Percentiles rank a stretch among this genome's conserved stretches.
These are phyloP conservation scores for Gymnarchus niloticus DNA, from an alignment of 2,113 vertebrate species.

Conservation along the genomic window DNA sequence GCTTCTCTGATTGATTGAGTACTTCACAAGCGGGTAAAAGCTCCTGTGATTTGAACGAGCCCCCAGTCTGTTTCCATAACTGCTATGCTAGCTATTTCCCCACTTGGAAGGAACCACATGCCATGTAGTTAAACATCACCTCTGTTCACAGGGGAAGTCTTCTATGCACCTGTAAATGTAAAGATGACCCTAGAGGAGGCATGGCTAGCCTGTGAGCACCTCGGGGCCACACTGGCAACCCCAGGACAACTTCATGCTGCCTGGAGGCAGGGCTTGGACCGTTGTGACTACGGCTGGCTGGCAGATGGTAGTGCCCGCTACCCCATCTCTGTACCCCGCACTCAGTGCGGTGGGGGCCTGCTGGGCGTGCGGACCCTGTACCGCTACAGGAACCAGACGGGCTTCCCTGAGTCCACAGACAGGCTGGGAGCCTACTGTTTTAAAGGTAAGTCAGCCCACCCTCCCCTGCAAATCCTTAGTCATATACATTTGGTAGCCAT, in stretches of 20 bases:
- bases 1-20: background rate
- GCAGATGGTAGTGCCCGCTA: conserved; percentile 86
- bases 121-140: background rate
- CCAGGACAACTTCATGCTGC: conserved; percentile 83
- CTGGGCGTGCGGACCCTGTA: conserved; percentile 90
- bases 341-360: conserved; percentile 83
- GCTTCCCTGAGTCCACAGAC: conserved; percentile 70
- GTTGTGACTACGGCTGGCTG: conserved; percentile 88
- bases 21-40: background rate
- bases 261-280: conserved; percentile 82
- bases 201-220: conserved; percentile 54
- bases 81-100: background rate
- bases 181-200: conserved; percentile 78
- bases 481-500: background rate
- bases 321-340: conserved; percentile 75
- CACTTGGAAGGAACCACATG: background rate
- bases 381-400: conserved; percentile 80
- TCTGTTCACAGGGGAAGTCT: conserved; percentile 72
- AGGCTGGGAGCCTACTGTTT: conserved; percentile 84
- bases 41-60: background rate
- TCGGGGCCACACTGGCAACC: conserved; percentile 63
- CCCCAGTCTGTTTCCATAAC: background rate
- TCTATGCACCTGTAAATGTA: conserved; percentile 55
- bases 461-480: background rate
- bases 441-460: conserved; percentile 65